These are phyloP conservation scores for Amphilophus citrinellus DNA, from an alignment of 2,113 vertebrate genomes.

Conservation along the genomic window DNA sequence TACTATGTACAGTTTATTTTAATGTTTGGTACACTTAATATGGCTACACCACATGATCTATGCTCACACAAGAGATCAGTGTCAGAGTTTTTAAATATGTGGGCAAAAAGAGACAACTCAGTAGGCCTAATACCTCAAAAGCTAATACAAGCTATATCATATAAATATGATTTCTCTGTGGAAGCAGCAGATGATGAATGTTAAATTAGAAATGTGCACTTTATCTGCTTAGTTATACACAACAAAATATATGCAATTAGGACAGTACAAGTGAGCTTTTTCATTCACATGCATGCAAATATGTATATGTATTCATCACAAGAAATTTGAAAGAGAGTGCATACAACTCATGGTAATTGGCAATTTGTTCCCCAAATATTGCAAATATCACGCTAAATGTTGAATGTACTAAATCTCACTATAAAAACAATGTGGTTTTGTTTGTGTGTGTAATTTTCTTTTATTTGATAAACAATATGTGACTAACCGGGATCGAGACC, in stretches of 20 bases:
- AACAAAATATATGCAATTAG: not conserved
- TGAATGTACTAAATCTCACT: not conserved
- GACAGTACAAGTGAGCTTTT: not conserved
- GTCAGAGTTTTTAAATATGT: not conserved
- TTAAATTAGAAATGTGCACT: not conserved
- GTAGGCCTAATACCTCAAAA: not conserved
- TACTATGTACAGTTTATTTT: not conserved
- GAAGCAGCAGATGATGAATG: not conserved
- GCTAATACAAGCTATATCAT: not conserved
- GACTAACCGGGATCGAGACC: not conserved
- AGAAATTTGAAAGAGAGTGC: not conserved
- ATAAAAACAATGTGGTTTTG: not conserved
- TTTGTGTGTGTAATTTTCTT: not conserved
- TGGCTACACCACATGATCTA: too few relatives aligned
- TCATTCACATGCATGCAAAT: not conserved
- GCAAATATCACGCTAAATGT: not conserved
- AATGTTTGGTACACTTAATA: not conserved
- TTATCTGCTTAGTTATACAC: not conserved
- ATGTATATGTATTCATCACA: not conserved
- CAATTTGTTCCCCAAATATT: not conserved
- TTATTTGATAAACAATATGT: rapidly evolving
- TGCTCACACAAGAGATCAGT: not conserved
- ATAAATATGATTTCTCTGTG: not conserved
- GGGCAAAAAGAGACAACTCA: not conserved
- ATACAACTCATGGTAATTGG: not conserved